Evolutionary conservation across 2,113 vertebrate genomes (phyloP).

Genomic region (Maccullochella peelii): DNA sequence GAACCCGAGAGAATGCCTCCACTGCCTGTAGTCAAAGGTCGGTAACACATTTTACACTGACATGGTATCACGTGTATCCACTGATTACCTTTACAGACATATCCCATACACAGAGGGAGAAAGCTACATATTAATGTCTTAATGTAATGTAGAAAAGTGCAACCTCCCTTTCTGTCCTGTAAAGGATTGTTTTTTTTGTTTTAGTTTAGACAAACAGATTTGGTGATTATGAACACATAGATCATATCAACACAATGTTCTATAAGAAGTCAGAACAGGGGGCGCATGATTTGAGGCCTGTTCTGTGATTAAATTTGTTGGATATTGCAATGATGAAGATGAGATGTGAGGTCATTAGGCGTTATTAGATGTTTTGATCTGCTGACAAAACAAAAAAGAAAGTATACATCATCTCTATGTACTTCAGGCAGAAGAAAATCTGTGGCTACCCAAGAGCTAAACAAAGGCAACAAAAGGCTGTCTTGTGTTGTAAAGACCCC

Average conservation of each 20-base stretch:
- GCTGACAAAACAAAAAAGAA: no score
- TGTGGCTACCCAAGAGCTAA: conserved; percentile 84
- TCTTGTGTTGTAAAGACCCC: conserved; percentile 85
- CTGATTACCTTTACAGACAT: background rate
- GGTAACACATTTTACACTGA: background rate
- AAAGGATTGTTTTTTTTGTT: background rate
- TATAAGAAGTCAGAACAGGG: background rate
- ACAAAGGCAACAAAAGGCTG: conserved; percentile 89
- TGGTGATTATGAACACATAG: background rate
- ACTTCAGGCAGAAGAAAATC: conserved; percentile 87
- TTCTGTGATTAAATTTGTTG: background rate
- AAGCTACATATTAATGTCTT: background rate
- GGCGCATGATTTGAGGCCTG: background rate
- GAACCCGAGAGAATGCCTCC: conserved; percentile 60
- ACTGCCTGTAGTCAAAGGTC: conserved; percentile 42
- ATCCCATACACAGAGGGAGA: background rate
- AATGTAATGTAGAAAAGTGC: no score
- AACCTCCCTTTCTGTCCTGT: background rate
- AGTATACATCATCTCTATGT: background rate
- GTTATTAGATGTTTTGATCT: background rate
- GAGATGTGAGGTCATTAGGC: background rate
- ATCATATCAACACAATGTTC: background rate
- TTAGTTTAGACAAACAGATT: background rate
- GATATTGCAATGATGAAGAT: background rate
- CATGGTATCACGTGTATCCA: background rate